Conservation (phyloP, 2,888 invertebrate species). For the Anagyrus pseudococci region DNA sequence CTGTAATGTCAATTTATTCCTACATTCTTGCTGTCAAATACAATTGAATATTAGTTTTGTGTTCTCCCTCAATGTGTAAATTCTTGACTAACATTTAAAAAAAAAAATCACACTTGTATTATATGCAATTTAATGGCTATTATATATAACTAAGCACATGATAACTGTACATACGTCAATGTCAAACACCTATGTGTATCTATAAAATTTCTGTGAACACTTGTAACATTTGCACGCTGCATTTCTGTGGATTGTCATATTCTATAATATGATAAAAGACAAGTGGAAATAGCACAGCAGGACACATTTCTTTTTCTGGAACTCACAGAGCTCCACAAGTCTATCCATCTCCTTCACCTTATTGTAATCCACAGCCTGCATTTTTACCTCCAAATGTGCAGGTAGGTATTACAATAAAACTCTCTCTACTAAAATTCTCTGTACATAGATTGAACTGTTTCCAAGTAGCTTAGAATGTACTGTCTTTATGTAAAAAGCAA, state of each 20-base stretch:
- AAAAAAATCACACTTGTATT: too few relatives aligned
- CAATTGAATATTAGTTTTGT: too few relatives aligned
- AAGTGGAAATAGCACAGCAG: constrained; percentile 53
- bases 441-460: not conserved
- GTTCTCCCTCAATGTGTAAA: too few relatives aligned
- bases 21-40: not conserved
- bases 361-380: constrained; percentile 60
- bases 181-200: constrained; percentile 5
- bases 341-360: constrained; percentile 59
- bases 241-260: constrained; percentile 50
- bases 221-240: constrained; percentile 54
- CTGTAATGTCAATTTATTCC: too few relatives aligned
- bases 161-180: not conserved
- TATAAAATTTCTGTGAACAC: constrained; percentile 35
- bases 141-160: not conserved
- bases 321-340: constrained; percentile 60
- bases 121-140: not conserved
- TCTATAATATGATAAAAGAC: constrained; percentile 50
- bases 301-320: constrained; percentile 57
- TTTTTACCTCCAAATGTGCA: constrained; percentile 60
- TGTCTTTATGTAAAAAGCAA: not conserved
- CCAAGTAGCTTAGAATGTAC: not conserved
- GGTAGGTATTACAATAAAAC: constrained; percentile 49
- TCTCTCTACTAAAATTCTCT: not conserved
- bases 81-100: too few relatives aligned